Conservation (phyloP, 2,888 invertebrate genomes). For the Ditula angustiorana region DNA sequence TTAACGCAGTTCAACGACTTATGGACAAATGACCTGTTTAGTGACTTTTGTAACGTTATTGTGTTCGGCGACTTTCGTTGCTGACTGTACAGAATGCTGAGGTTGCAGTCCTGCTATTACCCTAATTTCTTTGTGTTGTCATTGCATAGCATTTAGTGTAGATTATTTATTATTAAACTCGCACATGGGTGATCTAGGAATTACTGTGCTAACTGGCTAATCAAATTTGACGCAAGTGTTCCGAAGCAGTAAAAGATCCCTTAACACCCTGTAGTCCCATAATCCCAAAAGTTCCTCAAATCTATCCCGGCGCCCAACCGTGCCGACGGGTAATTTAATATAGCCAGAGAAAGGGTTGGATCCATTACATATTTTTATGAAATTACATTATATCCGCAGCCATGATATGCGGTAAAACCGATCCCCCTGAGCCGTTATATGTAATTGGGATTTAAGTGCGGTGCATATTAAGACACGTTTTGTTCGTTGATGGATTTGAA, state of each 20-base stretch:
- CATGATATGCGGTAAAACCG: slow-evolving; percentile 29
- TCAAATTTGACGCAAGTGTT: not conserved
- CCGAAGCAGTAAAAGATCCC: not conserved
- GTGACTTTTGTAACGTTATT: no score
- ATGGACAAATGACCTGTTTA: no score
- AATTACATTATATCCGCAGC: slow-evolving; percentile 27
- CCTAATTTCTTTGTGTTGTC: no score
- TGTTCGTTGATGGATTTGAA: not conserved
- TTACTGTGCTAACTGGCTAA: no score
- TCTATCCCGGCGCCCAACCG: slow-evolving; percentile 19
- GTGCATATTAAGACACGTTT: not conserved
- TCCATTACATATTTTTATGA: slow-evolving; percentile 31
- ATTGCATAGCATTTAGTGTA: no score
- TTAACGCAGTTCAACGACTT: no score
- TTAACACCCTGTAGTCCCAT: not conserved
- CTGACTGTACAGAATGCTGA: no score
- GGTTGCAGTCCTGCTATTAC: no score
- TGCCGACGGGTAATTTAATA: slow-evolving; percentile 40
- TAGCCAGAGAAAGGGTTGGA: slow-evolving; percentile 38
- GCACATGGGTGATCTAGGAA: no score
- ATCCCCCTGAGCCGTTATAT: slow-evolving; percentile 16
- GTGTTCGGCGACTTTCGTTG: no score
- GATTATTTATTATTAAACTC: no score
- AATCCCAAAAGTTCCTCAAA: not conserved
- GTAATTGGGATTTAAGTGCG: slow-evolving; percentile 12